Conservation (phyloP, 1,140 invertebrate genomes). For the Stegodyphus dumicola region DNA sequence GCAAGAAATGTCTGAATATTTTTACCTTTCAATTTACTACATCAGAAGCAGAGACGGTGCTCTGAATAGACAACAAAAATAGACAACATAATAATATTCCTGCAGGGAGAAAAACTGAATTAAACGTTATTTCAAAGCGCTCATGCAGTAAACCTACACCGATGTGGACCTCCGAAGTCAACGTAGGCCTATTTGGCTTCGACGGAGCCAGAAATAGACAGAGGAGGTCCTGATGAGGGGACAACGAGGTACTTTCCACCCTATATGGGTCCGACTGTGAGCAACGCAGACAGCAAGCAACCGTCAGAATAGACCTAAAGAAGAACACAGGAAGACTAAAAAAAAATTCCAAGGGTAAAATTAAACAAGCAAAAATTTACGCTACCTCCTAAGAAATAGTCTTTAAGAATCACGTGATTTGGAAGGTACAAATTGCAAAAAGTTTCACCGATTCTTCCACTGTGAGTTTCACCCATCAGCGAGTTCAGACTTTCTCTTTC, state of each 20-base stretch:
- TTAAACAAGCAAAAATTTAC: background rate
- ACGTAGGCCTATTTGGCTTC: constrained; percentile 1
- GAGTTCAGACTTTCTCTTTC: background rate
- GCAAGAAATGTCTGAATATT: too few relatives aligned
- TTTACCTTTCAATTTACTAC: too few relatives aligned
- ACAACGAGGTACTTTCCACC: background rate
- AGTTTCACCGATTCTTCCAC: background rate
- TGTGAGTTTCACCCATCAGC: background rate
- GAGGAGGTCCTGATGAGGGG: background rate
- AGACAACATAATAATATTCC: background rate
- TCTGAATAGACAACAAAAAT: background rate
- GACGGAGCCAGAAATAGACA: background rate
- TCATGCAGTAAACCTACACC: background rate
- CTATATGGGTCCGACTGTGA: background rate
- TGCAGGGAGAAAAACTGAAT: background rate
- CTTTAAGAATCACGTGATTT: constrained; percentile 2
- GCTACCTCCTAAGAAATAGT: background rate
- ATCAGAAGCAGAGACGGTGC: too few relatives aligned
- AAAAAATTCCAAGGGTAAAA: background rate
- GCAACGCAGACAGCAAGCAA: too few relatives aligned
- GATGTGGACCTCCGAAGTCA: background rate
- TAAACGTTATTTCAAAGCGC: background rate
- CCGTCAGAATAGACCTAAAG: background rate
- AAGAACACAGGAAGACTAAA: background rate
- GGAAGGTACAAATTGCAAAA: background rate